Evolutionary conservation across 30 jellyfish, hydroid and myxozoan genomes (phyloP).

Genomic region (Aurelia sp.): DNA sequence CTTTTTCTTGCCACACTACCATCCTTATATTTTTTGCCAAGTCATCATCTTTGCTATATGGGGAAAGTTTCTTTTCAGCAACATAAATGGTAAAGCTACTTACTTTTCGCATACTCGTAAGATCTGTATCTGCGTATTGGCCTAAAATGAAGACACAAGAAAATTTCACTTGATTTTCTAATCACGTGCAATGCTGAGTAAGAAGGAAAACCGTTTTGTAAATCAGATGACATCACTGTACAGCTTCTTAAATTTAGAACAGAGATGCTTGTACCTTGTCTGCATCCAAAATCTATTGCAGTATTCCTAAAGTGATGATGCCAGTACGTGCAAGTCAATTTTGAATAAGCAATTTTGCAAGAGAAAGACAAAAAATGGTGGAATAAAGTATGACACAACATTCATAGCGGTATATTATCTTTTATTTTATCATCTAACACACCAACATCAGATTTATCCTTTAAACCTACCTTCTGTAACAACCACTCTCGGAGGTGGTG

Average conservation of each 20-base stretch:
- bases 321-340: too few relatives aligned
- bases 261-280: too few relatives aligned
- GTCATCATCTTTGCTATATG: not conserved
- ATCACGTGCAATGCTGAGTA: not conserved
- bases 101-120: constrained; percentile 90
- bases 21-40: not conserved
- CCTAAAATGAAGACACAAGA: constrained; percentile 14
- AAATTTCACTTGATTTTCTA: not conserved
- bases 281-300: too few relatives aligned
- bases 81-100: not conserved
- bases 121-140: constrained; percentile 66
- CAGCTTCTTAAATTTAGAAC: too few relatives aligned
- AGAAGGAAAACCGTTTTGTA: not conserved
- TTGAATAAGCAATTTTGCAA: too few relatives aligned
- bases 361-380: too few relatives aligned
- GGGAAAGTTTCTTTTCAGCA: not conserved
- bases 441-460: not conserved
- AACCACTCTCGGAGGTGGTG: constrained; percentile 51
- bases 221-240: too few relatives aligned
- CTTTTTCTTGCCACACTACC: too few relatives aligned
- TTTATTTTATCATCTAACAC: not conserved
- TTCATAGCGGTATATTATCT: not conserved
- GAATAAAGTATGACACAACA: too few relatives aligned
- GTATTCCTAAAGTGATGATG: too few relatives aligned
- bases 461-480: constrained; percentile 53